phyloP scores from a whole-genome alignment of 2,113 vertebrate genomes.

The Rallus limicola region DNA sequence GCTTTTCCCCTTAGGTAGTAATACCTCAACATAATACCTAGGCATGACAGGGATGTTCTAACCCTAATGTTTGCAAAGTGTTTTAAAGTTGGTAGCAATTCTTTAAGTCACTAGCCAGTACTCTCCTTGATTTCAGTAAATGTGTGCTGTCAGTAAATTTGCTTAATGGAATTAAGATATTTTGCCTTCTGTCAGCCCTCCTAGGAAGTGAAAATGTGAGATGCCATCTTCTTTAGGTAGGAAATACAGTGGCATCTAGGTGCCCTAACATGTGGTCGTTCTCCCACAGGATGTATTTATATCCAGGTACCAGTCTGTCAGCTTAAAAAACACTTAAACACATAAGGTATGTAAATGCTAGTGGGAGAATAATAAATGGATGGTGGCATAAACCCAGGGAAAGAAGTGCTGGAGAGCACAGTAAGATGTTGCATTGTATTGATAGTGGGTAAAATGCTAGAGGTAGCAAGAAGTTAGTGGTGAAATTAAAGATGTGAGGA shows the following conservation, averaged over 20 bases:
- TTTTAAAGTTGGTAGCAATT: not conserved
- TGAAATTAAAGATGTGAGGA: not conserved
- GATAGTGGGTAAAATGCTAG: not conserved
- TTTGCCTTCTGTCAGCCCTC: not conserved
- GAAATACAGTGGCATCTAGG: not conserved
- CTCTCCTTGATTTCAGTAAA: not conserved
- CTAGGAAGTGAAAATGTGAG: not conserved
- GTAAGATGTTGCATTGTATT: not conserved
- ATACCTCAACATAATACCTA: not conserved
- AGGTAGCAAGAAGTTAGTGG: not conserved
- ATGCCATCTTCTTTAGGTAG: not conserved
- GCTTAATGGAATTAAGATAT: not conserved
- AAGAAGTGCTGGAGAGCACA: not conserved
- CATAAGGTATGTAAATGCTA: not conserved
- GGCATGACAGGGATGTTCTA: too few relatives aligned
- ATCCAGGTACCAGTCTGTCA: not conserved
- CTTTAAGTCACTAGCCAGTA: fast-evolving
- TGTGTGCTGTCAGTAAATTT: too few relatives aligned
- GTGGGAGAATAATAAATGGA: not conserved
- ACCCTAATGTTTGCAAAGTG: not conserved
- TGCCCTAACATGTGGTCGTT: fast-evolving
- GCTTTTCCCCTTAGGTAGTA: not conserved
- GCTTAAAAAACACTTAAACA: not conserved
- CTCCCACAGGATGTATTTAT: not conserved
- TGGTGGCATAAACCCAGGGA: not conserved